Evolutionary conservation across 2,113 vertebrate species (phyloP).

Genomic region (Triplophysa rosa): DNA sequence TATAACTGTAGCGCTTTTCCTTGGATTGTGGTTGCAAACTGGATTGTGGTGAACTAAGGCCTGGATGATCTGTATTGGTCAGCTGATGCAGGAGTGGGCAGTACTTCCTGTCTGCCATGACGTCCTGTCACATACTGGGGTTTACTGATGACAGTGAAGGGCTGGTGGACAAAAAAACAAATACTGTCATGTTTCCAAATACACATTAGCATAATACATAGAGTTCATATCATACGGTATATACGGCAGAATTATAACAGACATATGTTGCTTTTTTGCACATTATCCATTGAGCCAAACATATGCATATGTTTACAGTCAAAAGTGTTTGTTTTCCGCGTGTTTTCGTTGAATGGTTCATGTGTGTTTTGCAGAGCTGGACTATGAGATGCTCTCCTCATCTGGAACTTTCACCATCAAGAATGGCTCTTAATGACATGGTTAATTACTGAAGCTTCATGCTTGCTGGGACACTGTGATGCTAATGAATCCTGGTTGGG

Average conservation of each 20-base stretch:
- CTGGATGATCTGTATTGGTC: constrained; percentile 4
- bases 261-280: too few relatives aligned
- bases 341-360: too few relatives aligned
- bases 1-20: not conserved
- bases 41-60: constrained; percentile 24
- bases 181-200: not conserved
- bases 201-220: not conserved
- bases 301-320: too few relatives aligned
- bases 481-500: constrained; percentile 21
- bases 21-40: constrained; percentile 18
- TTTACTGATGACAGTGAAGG: constrained; percentile 66
- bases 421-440: constrained; percentile 8
- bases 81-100: constrained; percentile 10
- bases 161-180: constrained; percentile 53
- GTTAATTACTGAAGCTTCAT: constrained; percentile 4
- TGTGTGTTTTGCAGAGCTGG: too few relatives aligned
- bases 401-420: not conserved
- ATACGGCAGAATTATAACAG: too few relatives aligned
- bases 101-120: not conserved
- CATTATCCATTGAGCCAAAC: too few relatives aligned
- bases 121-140: constrained; percentile 65
- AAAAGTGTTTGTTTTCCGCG: too few relatives aligned
- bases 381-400: not conserved
- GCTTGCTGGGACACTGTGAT: not conserved
- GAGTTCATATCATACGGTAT: not conserved